A percentile compares a stretch with the other conserved stretches of the same genome.
phyloP scores from a whole-genome alignment of 2,888 invertebrate genomes.

The Eudemis profundana region DNA sequence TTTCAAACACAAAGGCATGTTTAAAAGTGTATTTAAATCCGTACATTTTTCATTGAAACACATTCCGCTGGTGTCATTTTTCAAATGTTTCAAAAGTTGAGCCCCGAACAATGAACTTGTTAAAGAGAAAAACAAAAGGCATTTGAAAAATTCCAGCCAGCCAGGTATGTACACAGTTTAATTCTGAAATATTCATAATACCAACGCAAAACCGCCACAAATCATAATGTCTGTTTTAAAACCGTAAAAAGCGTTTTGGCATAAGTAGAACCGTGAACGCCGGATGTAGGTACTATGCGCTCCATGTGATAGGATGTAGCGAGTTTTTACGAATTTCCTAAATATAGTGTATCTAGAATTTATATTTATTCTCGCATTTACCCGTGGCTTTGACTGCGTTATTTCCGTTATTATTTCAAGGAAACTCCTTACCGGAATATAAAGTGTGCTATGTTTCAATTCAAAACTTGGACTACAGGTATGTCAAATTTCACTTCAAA shows the following conservation, averaged over 20 bases:
- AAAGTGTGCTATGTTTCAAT: no score
- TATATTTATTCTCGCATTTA: no score
- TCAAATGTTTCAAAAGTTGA: conserved; percentile 29
- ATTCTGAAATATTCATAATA: conserved; percentile 66
- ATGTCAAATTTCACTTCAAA: no score
- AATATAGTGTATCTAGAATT: no score
- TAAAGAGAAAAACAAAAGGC: conserved; percentile 48
- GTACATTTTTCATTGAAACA: conserved; percentile 27
- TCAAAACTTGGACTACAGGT: no score
- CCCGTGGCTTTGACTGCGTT: no score
- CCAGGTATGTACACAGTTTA: conserved; percentile 52
- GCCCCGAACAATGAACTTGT: conserved; percentile 39
- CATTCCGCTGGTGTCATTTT: conserved; percentile 22
- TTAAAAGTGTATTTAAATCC: conserved; percentile 17
- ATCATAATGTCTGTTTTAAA: conserved; percentile 74
- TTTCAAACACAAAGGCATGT: neutral
- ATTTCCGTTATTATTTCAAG: no score
- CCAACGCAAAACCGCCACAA: conserved; percentile 60
- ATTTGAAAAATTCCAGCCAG: conserved; percentile 46
- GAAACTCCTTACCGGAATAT: no score
- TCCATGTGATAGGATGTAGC: conserved; percentile 6
- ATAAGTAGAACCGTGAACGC: conserved; percentile 53
- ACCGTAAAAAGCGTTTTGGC: conserved; percentile 73
- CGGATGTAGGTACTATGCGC: conserved; percentile 14
- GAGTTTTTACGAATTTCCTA: neutral